These are phyloP conservation scores for Thalassarche chlororhynchos DNA, from an alignment of 2,113 vertebrate genomes.

Conservation along the genomic window DNA sequence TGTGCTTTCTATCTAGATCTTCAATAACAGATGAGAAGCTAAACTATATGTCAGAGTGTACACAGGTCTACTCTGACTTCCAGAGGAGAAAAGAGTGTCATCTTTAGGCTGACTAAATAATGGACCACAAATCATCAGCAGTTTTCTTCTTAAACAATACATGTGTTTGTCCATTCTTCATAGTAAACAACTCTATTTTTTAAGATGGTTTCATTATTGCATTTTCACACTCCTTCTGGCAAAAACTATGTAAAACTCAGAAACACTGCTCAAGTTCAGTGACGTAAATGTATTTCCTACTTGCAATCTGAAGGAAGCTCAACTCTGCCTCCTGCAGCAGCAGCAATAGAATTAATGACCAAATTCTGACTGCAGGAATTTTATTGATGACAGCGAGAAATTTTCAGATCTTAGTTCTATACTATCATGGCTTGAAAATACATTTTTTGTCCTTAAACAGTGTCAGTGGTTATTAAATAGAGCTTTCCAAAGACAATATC, in stretches of 20 bases:
- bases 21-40: not conserved
- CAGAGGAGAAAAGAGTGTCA: not conserved
- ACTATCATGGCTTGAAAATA: not conserved
- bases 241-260: not conserved
- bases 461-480: not conserved
- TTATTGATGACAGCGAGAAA: not conserved
- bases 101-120: not conserved
- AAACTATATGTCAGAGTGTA: not conserved
- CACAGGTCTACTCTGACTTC: not conserved
- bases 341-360: not conserved
- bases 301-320: constrained; percentile 19
- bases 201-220: not conserved
- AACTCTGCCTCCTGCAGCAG: constrained; percentile 59
- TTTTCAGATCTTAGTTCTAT: not conserved
- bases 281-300: not conserved
- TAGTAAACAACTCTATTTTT: not conserved
- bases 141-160: not conserved
- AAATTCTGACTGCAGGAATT: not conserved
- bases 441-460: not conserved
- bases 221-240: not conserved
- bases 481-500: not conserved
- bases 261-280: not conserved
- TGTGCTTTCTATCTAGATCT: not conserved
- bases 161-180: not conserved
- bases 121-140: not conserved